Evolutionary conservation across 2,888 invertebrate genomes (phyloP), one percentile per base, ranked within the genome.

Genomic region (Gastrophysa polygoni): DNA sequence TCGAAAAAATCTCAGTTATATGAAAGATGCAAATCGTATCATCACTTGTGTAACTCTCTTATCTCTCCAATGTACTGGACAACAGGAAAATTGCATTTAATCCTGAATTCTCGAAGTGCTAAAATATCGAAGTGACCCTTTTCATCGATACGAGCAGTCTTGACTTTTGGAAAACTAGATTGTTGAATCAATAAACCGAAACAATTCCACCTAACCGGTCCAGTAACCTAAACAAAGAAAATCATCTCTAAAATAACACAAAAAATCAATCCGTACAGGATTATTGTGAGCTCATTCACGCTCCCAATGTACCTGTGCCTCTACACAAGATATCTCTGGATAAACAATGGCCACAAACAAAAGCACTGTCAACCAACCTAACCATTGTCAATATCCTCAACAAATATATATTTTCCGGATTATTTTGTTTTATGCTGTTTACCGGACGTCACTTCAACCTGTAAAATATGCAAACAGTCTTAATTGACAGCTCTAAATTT

Each of bases 371-470:
- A 75, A 75, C 74, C 74, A 73, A 63, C 61, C 74, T 61, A 65
- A 71, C 75, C 71, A 74, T 76, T 76, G 79, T 80, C 79, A 79
- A 80, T 79, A 80, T 74, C 77, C 75, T 75, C 75, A 74, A 74
- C 75, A 78, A 79, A 80, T 80, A 80, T 80, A 74, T 79, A 72
- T 74, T 76, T 76, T 80, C 77, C 76, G 77, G 80, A 80, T 80
- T 78, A 77, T 78, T 76, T 77, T 79, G 78, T 80, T 80, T 80
- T 79, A 78, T 76, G 77, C 73, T 80, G 75, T 80, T 80, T 78
- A 76, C 75, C 72, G 66, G 78, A 79, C 77, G 80, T 80, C 80
- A 80, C 80, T 77, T 77, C 73, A 76, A 75, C 74, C 79, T 76
- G 78, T 80, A 72, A 73, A 72, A 72, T 71, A 71, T 67, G 70